Conservation (phyloP, 2,797 vertebrate species). For the Euthynnus affinis region DNA sequence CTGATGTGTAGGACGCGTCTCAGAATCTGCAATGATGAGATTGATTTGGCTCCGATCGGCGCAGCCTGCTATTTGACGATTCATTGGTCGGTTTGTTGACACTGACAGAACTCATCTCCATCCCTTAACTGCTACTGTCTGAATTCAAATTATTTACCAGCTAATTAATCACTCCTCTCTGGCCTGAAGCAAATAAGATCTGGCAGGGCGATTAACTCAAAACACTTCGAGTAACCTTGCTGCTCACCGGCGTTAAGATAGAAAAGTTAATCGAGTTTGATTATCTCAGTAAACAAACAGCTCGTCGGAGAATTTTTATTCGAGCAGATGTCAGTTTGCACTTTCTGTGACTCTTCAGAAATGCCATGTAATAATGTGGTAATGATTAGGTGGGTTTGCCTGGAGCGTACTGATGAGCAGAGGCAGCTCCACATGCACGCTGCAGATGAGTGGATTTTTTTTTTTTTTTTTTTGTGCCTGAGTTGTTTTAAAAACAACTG, state of each 20-base stretch:
- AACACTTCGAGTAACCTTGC: slow-evolving; percentile 13
- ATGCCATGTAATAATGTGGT: slow-evolving; percentile 68
- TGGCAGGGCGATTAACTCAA: slow-evolving; percentile 29
- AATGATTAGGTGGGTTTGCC: slow-evolving; percentile 52
- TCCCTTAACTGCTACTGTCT: slow-evolving; percentile 34
- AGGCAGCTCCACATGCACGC: slow-evolving; percentile 6
- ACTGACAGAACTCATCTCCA: background rate
- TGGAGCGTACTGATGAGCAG: slow-evolving; percentile 33
- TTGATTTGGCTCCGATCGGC: slow-evolving; percentile 40
- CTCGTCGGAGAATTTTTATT: slow-evolving; percentile 36
- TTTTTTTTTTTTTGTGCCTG: slow-evolving; percentile 18
- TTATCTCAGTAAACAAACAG: slow-evolving; percentile 33
- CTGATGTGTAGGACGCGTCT: slow-evolving; percentile 31
- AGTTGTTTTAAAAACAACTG: background rate
- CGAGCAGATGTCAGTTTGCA: slow-evolving; percentile 44
- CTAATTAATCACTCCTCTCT: slow-evolving; percentile 35
- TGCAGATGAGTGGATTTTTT: slow-evolving; percentile 20
- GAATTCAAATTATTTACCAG: slow-evolving; percentile 54
- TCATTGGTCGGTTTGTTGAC: slow-evolving; percentile 19
- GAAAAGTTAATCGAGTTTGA: slow-evolving; percentile 37
- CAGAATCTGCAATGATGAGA: slow-evolving; percentile 15
- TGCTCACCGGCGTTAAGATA: slow-evolving; percentile 1
- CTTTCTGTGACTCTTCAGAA: slow-evolving; percentile 42
- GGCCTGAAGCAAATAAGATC: slow-evolving; percentile 26
- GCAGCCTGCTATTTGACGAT: slow-evolving; percentile 19